Evolutionary conservation across 2,888 invertebrate species (phyloP).

Genomic region (Galerucella calmariensis): DNA sequence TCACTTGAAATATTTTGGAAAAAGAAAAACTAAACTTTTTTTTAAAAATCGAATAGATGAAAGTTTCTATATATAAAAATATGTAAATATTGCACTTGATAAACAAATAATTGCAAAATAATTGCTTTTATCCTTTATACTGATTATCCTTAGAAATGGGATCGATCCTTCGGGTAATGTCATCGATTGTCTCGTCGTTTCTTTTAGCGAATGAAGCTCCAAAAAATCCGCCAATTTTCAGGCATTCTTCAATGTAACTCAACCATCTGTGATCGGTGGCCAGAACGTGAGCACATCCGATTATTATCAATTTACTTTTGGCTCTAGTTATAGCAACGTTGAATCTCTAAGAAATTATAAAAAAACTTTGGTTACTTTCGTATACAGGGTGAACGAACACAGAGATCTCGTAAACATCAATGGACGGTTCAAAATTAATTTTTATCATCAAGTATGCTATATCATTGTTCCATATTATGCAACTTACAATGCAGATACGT

Average conservation of each 20-base stretch:
- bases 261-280: conserved; percentile 61
- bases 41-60: too few relatives aligned
- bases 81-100: neutral
- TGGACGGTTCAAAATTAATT: too few relatives aligned
- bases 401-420: neutral
- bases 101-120: neutral
- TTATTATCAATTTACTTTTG: conserved; percentile 75
- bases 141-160: conserved; percentile 36
- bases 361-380: too few relatives aligned
- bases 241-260: conserved; percentile 62
- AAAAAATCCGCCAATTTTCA: conserved; percentile 59
- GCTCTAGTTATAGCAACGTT: conserved; percentile 82
- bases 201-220: conserved; percentile 56
- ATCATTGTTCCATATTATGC: too few relatives aligned
- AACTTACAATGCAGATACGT: too few relatives aligned
- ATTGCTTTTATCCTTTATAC: conserved; percentile 16
- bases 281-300: conserved; percentile 68
- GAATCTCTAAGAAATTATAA: conserved; percentile 67
- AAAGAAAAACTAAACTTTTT: too few relatives aligned
- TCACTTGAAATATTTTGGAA: too few relatives aligned
- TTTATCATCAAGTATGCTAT: too few relatives aligned
- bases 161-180: conserved; percentile 35
- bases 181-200: conserved; percentile 39
- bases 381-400: too few relatives aligned
- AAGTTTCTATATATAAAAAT: too few relatives aligned